These are phyloP conservation scores for Protodeltote pygarga DNA, from an alignment of 2,888 invertebrate genomes.

Conservation along the genomic window DNA sequence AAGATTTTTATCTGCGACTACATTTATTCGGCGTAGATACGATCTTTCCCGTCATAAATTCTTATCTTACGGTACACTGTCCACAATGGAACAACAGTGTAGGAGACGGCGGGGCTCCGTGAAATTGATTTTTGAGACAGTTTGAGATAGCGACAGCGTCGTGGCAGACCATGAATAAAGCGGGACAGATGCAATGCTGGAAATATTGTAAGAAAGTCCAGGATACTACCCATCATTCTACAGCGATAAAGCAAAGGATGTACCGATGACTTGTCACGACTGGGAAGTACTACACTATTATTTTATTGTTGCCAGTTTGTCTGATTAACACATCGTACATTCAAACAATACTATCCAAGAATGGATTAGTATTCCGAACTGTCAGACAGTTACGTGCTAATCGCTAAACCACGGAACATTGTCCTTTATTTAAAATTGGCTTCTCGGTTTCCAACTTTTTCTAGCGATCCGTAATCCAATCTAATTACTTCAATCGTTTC, in stretches of 20 bases:
- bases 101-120: slow-evolving; percentile 28
- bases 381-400: slow-evolving; percentile 31
- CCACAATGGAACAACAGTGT: slow-evolving; percentile 36
- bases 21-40: slow-evolving; percentile 36
- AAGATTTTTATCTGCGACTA: slow-evolving; percentile 33
- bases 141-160: slow-evolving; percentile 14
- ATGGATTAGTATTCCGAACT: slow-evolving; percentile 25
- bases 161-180: slow-evolving; percentile 10
- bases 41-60: slow-evolving; percentile 43
- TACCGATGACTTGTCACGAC: no score
- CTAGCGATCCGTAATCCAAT: slow-evolving; percentile 11
- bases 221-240: no score
- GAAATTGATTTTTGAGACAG: slow-evolving; percentile 37
- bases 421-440: slow-evolving; percentile 26
- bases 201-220: no score
- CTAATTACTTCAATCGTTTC: slow-evolving; percentile 26
- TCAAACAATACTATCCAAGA: slow-evolving; percentile 11
- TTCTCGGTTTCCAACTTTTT: slow-evolving; percentile 17
- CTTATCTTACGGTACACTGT: slow-evolving; percentile 41
- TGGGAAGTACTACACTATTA: no score
- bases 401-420: slow-evolving; percentile 25
- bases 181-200: slow-evolving; percentile 10
- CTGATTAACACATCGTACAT: slow-evolving; percentile 14
- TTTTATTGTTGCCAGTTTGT: slow-evolving; percentile 7
- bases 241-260: no score